These are phyloP conservation scores for Eulemur rubriventer DNA, from an alignment of 2,797 vertebrate species.

Conservation along the genomic window DNA sequence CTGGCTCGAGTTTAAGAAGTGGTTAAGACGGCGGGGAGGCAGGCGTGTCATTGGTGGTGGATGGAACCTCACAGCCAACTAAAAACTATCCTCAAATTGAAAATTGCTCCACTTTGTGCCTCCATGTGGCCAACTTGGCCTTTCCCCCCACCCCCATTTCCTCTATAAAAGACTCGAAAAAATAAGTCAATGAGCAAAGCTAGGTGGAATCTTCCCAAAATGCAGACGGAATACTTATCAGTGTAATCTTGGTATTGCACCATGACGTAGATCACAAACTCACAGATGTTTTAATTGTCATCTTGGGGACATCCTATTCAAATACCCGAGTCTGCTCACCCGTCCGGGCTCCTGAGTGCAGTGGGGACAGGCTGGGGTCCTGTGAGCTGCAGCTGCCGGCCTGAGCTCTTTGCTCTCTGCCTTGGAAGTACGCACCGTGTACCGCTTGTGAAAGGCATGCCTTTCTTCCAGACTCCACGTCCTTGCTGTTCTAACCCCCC, in stretches of 20 bases:
- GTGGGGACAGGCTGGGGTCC: neutral
- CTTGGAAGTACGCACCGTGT: neutral
- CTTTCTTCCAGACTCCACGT: neutral
- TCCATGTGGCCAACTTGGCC: neutral
- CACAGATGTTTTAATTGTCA: neutral
- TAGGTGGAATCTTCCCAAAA: neutral
- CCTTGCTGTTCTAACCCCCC: neutral
- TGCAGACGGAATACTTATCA: no score
- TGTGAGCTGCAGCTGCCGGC: neutral
- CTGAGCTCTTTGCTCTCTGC: neutral
- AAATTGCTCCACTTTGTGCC: neutral
- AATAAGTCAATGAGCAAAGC: neutral
- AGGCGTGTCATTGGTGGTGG: neutral
- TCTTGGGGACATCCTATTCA: neutral
- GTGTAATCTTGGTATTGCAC: neutral
- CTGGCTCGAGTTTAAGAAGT: neutral
- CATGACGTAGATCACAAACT: neutral
- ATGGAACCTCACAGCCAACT: neutral
- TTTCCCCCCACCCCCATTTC: neutral
- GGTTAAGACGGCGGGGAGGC: neutral
- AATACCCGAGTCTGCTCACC: neutral
- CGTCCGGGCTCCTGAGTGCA: neutral
- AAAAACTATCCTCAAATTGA: neutral
- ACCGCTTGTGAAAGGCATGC: no score
- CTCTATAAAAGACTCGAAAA: neutral